Percentiles rank a stretch among this genome's conserved stretches.
Conservation (phyloP, 2,797 vertebrate genomes). For the Chelon labrosus region DNA sequence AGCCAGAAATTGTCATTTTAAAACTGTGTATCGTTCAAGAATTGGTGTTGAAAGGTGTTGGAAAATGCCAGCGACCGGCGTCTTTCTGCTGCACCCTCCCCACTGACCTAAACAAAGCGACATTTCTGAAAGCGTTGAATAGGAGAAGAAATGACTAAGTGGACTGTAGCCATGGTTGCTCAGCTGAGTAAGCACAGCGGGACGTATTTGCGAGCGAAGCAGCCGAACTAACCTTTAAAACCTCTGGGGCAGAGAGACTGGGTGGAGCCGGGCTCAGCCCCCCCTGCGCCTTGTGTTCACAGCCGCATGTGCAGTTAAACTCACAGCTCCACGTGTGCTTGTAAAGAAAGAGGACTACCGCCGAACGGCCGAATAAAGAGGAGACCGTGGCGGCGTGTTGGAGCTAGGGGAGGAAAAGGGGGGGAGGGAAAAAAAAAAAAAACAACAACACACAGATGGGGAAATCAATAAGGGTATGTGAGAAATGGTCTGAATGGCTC, state of each 20-base stretch:
- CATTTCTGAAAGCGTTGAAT: constrained; percentile 24
- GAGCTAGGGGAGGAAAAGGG: constrained; percentile 52
- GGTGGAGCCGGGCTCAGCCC: constrained; percentile 25
- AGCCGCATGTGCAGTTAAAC: constrained; percentile 41
- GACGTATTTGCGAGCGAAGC: constrained; percentile 36
- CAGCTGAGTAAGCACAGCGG: constrained; percentile 70
- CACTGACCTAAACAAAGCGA: constrained; percentile 22
- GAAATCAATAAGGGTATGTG: constrained; percentile 89
- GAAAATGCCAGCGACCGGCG: not conserved
- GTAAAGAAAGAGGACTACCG: constrained; percentile 52
- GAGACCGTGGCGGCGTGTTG: constrained; percentile 23
- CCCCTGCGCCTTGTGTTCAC: constrained; percentile 1
- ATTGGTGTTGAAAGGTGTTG: not conserved
- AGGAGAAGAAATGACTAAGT: constrained; percentile 52
- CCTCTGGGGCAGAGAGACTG: constrained; percentile 35
- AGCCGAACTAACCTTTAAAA: constrained; percentile 68
- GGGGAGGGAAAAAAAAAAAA: constrained; percentile 35
- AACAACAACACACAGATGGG: constrained; percentile 52
- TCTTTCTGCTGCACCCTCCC: constrained; percentile 20
- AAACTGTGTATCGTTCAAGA: too few relatives aligned
- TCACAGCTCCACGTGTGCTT: constrained; percentile 29
- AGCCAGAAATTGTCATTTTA: too few relatives aligned
- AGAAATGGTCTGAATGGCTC: constrained; percentile 85
- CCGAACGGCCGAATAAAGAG: constrained; percentile 39
- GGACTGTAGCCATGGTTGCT: constrained; percentile 50